Conservation (phyloP, 2,888 invertebrate species). For the Rhogogaster chlorosoma region DNA sequence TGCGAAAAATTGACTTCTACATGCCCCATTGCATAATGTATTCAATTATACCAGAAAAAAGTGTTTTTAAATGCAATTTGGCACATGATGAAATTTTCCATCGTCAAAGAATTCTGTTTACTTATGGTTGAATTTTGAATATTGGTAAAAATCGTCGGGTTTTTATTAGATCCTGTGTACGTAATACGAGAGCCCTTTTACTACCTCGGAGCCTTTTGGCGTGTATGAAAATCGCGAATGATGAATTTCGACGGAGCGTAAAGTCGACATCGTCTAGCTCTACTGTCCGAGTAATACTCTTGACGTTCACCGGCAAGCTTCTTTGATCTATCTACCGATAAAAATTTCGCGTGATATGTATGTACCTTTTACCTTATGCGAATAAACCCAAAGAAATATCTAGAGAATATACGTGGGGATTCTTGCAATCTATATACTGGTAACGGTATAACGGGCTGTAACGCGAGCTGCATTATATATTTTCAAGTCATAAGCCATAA, state of each 20-base stretch:
- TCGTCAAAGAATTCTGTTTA: not conserved
- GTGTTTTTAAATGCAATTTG: not conserved
- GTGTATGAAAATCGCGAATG: constrained; percentile 20
- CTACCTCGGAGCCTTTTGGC: not conserved
- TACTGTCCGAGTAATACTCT: not conserved
- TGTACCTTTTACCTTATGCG: not conserved
- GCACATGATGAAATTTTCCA: not conserved
- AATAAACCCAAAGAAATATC: not conserved
- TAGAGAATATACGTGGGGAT: not conserved
- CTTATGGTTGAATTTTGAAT: not conserved
- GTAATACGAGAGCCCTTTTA: not conserved
- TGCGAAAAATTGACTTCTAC: not conserved
- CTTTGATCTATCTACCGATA: not conserved
- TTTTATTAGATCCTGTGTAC: not conserved
- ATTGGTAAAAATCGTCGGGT: not conserved
- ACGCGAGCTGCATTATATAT: not conserved
- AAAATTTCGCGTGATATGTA: not conserved
- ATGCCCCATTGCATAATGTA: not conserved
- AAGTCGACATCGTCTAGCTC: not conserved
- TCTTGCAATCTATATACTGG: not conserved
- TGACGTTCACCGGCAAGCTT: not conserved
- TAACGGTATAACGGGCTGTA: not conserved
- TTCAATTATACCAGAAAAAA: not conserved
- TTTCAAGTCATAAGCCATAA: constrained; percentile 26
- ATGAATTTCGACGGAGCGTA: constrained; percentile 23